phyloP scores from a whole-genome alignment of 2,113 vertebrate genomes.

The Hyla sarda region DNA sequence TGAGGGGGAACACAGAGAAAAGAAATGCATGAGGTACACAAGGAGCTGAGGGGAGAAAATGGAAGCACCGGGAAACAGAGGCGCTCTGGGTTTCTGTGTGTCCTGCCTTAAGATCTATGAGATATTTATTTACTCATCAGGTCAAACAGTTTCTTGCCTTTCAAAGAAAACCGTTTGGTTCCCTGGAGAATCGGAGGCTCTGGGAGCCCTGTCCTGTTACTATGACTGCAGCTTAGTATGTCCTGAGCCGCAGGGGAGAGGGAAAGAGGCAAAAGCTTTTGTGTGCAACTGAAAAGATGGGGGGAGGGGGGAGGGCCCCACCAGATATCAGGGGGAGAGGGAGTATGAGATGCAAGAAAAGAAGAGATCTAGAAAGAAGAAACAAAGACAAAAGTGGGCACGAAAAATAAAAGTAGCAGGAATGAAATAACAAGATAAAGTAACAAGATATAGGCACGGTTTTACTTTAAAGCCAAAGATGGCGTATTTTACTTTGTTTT shows the following conservation, averaged over 20 bases:
- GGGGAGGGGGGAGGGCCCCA: constrained; percentile 63
- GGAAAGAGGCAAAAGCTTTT: constrained; percentile 54
- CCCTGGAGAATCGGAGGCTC: constrained; percentile 48
- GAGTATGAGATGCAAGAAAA: constrained; percentile 39
- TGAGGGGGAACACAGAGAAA: constrained; percentile 67
- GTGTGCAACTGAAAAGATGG: constrained; percentile 68
- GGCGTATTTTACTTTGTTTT: background rate
- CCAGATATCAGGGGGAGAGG: constrained; percentile 57
- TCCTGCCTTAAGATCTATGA: constrained; percentile 47
- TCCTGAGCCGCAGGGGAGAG: constrained; percentile 60
- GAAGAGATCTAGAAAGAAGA: constrained; percentile 43
- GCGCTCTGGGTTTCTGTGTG: background rate
- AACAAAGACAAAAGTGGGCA: constrained; percentile 25
- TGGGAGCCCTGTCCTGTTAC: constrained; percentile 58
- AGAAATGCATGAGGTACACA: constrained; percentile 50
- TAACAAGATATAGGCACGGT: background rate
- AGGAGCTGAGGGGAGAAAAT: background rate
- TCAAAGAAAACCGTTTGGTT: constrained; percentile 59
- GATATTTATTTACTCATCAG: constrained; percentile 47
- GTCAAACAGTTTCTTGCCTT: constrained; percentile 58
- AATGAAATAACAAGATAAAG: constrained; percentile 1
- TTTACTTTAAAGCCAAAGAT: background rate
- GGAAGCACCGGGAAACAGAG: constrained; percentile 12
- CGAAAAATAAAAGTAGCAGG: background rate
- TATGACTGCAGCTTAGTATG: constrained; percentile 59